Conservation (phyloP, 2,888 invertebrate genomes). For the Phrixothrix hirtus region DNA sequence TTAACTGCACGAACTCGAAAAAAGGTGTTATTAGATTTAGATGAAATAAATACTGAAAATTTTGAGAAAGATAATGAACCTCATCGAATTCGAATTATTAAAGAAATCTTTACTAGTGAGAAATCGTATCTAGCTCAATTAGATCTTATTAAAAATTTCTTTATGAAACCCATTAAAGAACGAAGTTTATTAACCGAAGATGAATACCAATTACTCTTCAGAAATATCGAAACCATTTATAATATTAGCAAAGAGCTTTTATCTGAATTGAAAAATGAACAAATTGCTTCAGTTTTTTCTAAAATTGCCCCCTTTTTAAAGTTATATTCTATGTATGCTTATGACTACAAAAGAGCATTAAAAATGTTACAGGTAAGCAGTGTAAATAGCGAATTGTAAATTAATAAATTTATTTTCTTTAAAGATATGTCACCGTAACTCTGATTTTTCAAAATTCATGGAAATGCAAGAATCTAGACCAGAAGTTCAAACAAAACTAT, state of each 20-base stretch:
- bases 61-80: constrained; percentile 49
- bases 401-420: neutral
- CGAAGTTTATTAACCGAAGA: constrained; percentile 58
- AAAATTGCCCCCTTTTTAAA: constrained; percentile 78
- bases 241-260: constrained; percentile 66
- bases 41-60: constrained; percentile 50
- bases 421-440: constrained; percentile 44
- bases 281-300: constrained; percentile 68
- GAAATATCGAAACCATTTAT: constrained; percentile 67
- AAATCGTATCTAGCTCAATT: constrained; percentile 69
- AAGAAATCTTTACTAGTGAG: constrained; percentile 73
- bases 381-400: neutral
- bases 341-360: constrained; percentile 69
- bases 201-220: constrained; percentile 62
- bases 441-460: constrained; percentile 62
- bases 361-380: constrained; percentile 62
- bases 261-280: constrained; percentile 62
- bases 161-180: constrained; percentile 63
- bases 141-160: constrained; percentile 66
- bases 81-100: constrained; percentile 60
- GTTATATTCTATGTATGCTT: constrained; percentile 76
- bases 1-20: constrained; percentile 64
- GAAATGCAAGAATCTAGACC: constrained; percentile 68
- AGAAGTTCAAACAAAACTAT: constrained; percentile 71
- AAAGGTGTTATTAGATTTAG: constrained; percentile 64